phyloP scores from a whole-genome alignment of 2,113 vertebrate genomes.

The Vireo altiloquus region DNA sequence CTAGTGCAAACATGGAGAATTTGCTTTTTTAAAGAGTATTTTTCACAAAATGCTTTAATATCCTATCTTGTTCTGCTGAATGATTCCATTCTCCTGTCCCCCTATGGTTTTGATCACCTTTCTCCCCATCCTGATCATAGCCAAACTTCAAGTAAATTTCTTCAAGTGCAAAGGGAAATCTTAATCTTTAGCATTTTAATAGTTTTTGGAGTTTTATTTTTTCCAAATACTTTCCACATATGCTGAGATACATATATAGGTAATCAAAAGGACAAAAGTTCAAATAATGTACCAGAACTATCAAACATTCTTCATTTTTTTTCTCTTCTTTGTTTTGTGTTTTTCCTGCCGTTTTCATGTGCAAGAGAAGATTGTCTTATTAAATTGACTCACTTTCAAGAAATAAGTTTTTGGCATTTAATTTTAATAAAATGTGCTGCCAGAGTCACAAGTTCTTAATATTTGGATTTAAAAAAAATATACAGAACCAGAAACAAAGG shows the following conservation, averaged over 20 bases:
- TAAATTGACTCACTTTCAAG: neutral
- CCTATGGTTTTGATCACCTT: neutral
- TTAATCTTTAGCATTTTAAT: neutral
- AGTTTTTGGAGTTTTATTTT: neutral
- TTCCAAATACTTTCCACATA: neutral
- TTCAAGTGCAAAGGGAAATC: neutral
- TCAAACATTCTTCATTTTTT: neutral
- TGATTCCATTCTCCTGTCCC: neutral
- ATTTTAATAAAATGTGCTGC: neutral
- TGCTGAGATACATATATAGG: neutral
- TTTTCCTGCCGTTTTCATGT: neutral
- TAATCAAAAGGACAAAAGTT: neutral
- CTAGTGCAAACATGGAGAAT: neutral
- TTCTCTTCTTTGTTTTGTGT: neutral
- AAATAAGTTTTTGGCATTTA: neutral
- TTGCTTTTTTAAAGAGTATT: neutral
- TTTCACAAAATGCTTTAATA: neutral
- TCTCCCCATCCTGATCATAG: neutral
- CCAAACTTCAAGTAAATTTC: neutral
- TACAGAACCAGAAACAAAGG: neutral
- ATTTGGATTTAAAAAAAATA: neutral
- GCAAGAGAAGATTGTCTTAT: neutral
- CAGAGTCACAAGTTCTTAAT: no score
- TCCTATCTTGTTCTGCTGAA: neutral
- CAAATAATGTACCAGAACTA: neutral